Percentiles rank a stretch among this genome's conserved stretches.
Evolutionary conservation across 2,888 invertebrate species (phyloP).

Genomic region (Drosophila lutescens): DNA sequence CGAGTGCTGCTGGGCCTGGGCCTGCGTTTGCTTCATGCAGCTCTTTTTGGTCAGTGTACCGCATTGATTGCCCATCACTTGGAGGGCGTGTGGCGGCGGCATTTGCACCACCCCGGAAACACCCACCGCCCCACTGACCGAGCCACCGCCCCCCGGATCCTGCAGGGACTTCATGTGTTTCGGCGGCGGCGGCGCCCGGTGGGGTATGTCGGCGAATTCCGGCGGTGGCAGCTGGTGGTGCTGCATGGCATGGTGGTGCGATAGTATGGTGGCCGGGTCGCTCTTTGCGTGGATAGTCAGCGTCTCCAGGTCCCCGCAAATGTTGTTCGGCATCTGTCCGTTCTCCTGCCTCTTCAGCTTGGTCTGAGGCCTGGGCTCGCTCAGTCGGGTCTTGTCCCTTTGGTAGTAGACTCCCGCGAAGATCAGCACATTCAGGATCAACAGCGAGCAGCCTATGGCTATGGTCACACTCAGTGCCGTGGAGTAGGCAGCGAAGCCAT

Average conservation of each 20-base stretch:
- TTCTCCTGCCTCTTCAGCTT: constrained; percentile 92
- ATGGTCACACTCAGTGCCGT: constrained; percentile 96
- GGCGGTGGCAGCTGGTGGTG: constrained; percentile 94
- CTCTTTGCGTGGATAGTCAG: constrained; percentile 86
- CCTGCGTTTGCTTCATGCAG: constrained; percentile 84
- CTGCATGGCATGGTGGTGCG: constrained; percentile 90
- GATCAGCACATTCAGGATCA: constrained; percentile 95
- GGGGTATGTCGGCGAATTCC: constrained; percentile 92
- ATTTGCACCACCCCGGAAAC: constrained; percentile 85
- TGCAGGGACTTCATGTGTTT: constrained; percentile 86
- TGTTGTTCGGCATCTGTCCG: constrained; percentile 94
- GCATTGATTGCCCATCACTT: constrained; percentile 89
- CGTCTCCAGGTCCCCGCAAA: constrained; percentile 92
- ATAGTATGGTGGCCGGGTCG: constrained; percentile 89
- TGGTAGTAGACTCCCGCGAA: constrained; percentile 98
- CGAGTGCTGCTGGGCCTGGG: constrained; percentile 71
- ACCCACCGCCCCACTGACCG: constrained; percentile 83
- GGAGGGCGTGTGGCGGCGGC: constrained; percentile 90
- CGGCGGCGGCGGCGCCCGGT: constrained; percentile 91
- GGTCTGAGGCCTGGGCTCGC: constrained; percentile 85
- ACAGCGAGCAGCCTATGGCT: constrained; percentile 95
- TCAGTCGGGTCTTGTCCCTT: constrained; percentile 91
- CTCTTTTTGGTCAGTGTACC: constrained; percentile 92
- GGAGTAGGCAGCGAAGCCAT: constrained; percentile 95
- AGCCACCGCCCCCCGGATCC: constrained; percentile 85